A percentile compares a stretch with the other conserved stretches of the same genome.
phyloP scores from a whole-genome alignment of 2,113 vertebrate species.

The Podarcis cretensis region DNA sequence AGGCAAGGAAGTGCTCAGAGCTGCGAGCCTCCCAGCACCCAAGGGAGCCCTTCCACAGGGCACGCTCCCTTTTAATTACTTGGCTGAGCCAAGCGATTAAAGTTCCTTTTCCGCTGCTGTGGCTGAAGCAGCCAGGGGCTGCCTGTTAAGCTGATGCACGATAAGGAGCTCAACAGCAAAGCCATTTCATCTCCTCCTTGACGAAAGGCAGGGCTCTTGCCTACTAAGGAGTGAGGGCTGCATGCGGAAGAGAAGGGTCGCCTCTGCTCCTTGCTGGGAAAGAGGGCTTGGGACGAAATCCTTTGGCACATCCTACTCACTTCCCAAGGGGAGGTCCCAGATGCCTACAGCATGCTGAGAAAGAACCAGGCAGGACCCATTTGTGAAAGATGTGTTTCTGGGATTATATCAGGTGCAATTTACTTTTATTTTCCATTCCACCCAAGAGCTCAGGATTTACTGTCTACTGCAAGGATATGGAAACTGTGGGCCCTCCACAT shows the following conservation, averaged over 20 bases:
- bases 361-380: neutral
- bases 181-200: neutral
- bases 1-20: neutral
- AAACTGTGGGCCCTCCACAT: neutral
- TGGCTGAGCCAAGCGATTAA: neutral
- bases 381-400: neutral
- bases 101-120: neutral
- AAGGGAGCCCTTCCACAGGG: neutral
- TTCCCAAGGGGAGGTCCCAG: neutral
- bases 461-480: too few relatives aligned
- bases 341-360: too few relatives aligned
- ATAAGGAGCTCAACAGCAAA: neutral
- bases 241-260: neutral
- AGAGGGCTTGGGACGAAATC: neutral
- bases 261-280: neutral
- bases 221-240: neutral
- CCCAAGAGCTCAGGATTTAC: neutral
- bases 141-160: neutral
- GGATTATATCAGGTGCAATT: neutral
- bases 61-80: slow-evolving; percentile 17
- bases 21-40: neutral
- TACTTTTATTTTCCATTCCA: neutral
- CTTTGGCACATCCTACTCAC: neutral
- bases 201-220: neutral
- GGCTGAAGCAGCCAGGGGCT: neutral